Percentiles rank a stretch among this genome's conserved stretches.
Conservation (phyloP, 2,797 vertebrate genomes). For the Pelobates cultripes region DNA sequence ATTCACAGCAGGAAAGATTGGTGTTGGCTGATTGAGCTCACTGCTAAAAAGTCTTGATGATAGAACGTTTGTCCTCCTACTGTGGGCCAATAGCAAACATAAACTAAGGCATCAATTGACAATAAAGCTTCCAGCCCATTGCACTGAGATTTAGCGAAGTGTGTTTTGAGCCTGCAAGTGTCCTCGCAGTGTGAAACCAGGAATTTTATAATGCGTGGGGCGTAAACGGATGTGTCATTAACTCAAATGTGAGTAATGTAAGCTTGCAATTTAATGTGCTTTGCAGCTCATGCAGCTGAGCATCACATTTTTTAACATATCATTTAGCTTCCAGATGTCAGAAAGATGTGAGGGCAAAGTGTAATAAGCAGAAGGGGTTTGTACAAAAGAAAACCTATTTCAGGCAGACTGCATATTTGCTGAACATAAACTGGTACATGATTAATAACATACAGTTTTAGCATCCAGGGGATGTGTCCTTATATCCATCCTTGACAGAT, state of each 20-base stretch:
- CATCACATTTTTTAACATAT: slow-evolving; percentile 45
- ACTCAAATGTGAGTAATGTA: slow-evolving; percentile 52
- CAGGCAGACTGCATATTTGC: slow-evolving; percentile 18
- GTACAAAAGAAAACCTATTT: slow-evolving; percentile 11
- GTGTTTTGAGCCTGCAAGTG: slow-evolving; percentile 47
- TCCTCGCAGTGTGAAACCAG: slow-evolving; percentile 48
- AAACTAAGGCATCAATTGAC: slow-evolving; percentile 52
- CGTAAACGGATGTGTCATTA: slow-evolving; percentile 48
- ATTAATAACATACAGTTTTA: no score
- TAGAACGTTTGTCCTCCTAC: slow-evolving; percentile 43
- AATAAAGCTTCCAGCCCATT: slow-evolving; percentile 54
- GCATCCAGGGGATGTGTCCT: no score
- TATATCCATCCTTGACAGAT: no score
- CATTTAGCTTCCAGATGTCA: slow-evolving; percentile 45
- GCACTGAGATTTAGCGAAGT: slow-evolving; percentile 37
- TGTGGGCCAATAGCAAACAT: slow-evolving; percentile 50
- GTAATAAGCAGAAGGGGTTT: slow-evolving; percentile 26
- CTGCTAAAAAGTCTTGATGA: slow-evolving; percentile 32
- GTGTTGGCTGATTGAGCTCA: slow-evolving; percentile 52
- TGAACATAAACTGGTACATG: slow-evolving; percentile 3
- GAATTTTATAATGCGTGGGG: slow-evolving; percentile 50
- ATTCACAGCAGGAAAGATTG: slow-evolving; percentile 46
- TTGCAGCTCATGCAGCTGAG: slow-evolving; percentile 43
- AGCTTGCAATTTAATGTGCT: slow-evolving; percentile 50
- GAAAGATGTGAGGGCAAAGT: slow-evolving; percentile 25